Conservation (phyloP, 1,140 invertebrate genomes). For the Hyles vespertilio region DNA sequence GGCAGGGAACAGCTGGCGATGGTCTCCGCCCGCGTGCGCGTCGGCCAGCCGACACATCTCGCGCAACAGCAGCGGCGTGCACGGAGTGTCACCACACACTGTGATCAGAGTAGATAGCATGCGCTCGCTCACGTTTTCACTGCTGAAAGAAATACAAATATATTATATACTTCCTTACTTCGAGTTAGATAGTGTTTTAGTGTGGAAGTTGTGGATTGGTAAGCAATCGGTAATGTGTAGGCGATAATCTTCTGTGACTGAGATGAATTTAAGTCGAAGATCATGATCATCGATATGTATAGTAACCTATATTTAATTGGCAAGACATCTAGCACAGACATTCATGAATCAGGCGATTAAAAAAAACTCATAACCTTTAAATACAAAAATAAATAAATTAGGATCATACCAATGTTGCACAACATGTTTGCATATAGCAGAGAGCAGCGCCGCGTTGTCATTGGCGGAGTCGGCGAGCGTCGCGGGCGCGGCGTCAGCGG, state of each 20-base stretch:
- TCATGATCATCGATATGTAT: too few species aligned
- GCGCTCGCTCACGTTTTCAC: slow-evolving; percentile 82
- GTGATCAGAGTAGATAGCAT: slow-evolving; percentile 87
- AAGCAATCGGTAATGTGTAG: too few species aligned
- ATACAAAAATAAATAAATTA: background rate
- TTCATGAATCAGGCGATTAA: background rate
- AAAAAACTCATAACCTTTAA: slow-evolving; percentile 1
- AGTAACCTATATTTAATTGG: too few species aligned
- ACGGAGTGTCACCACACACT: slow-evolving; percentile 82
- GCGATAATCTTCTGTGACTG: too few species aligned
- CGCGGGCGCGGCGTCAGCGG: slow-evolving; percentile 26
- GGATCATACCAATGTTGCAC: slow-evolving; percentile 60
- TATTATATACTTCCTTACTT: too few species aligned
- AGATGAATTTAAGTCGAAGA: too few species aligned
- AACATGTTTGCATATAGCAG: slow-evolving; percentile 63
- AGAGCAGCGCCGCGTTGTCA: slow-evolving; percentile 55
- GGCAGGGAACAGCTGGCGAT: slow-evolving; percentile 87
- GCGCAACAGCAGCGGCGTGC: slow-evolving; percentile 89
- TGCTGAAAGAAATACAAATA: slow-evolving; percentile 41
- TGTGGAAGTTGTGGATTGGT: too few species aligned
- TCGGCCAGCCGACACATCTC: slow-evolving; percentile 90
- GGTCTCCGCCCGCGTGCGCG: slow-evolving; percentile 85
- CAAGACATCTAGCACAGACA: too few species aligned
- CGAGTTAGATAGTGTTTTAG: too few species aligned
- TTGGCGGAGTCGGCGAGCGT: slow-evolving; percentile 43